Conservation (phyloP, 2,888 invertebrate genomes). For the Callimorpha dominula region DNA sequence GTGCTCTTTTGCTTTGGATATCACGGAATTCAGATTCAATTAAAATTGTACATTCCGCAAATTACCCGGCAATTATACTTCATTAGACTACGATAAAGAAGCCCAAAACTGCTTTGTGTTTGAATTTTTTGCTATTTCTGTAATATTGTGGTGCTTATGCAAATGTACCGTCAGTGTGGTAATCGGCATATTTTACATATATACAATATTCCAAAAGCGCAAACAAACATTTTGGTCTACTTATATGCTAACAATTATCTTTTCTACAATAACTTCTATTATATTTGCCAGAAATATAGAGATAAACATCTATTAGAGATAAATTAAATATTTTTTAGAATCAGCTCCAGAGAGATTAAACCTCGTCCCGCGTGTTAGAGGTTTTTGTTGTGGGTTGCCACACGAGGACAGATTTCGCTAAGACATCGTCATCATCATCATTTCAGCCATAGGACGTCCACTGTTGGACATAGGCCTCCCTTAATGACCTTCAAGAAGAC, state of each 20-base stretch:
- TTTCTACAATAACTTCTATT: too few species aligned
- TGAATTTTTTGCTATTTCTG: conserved; percentile 50
- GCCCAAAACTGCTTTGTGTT: conserved; percentile 47
- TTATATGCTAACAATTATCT: neutral
- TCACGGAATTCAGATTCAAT: conserved; percentile 78
- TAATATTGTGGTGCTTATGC: neutral
- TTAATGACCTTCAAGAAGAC: too few species aligned
- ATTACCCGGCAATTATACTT: conserved; percentile 82
- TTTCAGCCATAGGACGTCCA: too few species aligned
- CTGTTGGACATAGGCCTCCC: too few species aligned
- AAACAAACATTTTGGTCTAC: neutral
- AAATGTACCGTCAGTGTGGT: neutral
- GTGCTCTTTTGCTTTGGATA: conserved; percentile 61
- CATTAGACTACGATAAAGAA: conserved; percentile 71
- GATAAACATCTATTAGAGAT: too few species aligned
- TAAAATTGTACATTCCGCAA: conserved; percentile 81
- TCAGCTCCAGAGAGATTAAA: too few species aligned
- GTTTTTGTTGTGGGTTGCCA: too few species aligned
- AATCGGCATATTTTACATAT: neutral
- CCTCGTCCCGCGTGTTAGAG: too few species aligned
- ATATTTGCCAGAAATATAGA: too few species aligned
- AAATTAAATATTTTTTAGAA: too few species aligned
- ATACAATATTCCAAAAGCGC: neutral
- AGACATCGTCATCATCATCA: too few species aligned
- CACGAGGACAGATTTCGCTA: too few species aligned